Conservation (phyloP, 2,113 vertebrate genomes). For the Rhynchomys soricoides region DNA sequence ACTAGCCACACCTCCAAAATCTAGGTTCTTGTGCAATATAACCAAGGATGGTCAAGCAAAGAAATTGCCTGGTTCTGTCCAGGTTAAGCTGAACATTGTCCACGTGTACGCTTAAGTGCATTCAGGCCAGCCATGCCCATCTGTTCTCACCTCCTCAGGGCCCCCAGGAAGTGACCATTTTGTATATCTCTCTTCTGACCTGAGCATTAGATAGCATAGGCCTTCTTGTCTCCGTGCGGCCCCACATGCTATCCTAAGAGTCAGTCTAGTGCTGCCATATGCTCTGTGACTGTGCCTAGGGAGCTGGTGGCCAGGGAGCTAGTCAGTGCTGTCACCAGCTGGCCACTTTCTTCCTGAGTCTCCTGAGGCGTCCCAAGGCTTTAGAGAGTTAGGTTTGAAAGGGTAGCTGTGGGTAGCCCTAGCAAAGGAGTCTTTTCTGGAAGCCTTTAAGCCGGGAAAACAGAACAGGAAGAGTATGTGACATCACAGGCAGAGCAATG, state of each 20-base stretch:
- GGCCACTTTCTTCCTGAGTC: not conserved
- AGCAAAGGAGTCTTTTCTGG: not conserved
- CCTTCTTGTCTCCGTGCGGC: not conserved
- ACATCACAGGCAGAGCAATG: not conserved
- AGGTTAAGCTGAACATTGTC: not conserved
- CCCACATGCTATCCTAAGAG: not conserved
- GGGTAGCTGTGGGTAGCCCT: not conserved
- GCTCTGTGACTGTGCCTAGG: not conserved
- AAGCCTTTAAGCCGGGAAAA: not conserved
- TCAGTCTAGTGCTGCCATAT: not conserved
- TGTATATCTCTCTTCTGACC: not conserved
- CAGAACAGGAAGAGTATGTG: not conserved
- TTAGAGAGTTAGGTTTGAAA: not conserved
- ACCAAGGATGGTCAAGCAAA: not conserved
- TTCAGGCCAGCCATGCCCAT: no score
- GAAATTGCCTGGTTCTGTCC: not conserved
- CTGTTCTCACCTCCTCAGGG: not conserved
- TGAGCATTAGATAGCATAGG: not conserved
- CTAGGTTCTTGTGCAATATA: not conserved
- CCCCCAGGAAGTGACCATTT: not conserved
- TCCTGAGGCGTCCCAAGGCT: not conserved
- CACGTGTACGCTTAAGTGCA: no score
- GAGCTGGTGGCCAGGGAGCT: not conserved
- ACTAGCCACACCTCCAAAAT: conserved; percentile 19
- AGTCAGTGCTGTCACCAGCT: not conserved